Conservation (phyloP, 1,140 invertebrate genomes). For the Dufourea novaeangliae region DNA sequence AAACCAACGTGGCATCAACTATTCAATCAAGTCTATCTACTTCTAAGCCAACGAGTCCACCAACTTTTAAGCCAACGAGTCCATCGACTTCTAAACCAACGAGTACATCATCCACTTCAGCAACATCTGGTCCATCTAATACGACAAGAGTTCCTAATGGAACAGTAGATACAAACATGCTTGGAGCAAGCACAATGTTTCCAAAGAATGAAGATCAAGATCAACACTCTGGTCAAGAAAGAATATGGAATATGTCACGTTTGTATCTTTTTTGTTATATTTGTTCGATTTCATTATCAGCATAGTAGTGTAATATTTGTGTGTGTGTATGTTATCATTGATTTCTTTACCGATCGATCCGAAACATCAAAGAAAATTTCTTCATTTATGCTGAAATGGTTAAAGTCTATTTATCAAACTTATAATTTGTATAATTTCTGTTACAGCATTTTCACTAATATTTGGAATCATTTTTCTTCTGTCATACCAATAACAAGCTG, state of each 20-base stretch:
- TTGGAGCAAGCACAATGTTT: neutral
- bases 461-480: neutral
- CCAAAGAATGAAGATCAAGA: neutral
- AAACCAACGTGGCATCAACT: neutral
- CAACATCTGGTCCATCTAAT: too few relatives aligned
- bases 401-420: neutral
- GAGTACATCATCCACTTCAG: neutral
- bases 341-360: too few relatives aligned
- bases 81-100: neutral
- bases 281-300: neutral
- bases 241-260: neutral
- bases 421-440: neutral
- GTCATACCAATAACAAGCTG: neutral
- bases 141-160: neutral
- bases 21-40: neutral
- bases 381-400: neutral
- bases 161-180: neutral
- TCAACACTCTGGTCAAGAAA: constrained; percentile 27
- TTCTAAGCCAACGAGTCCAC: neutral
- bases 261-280: constrained; percentile 18
- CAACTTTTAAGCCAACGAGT: neutral
- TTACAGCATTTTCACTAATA: constrained; percentile 7
- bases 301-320: neutral
- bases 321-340: neutral
- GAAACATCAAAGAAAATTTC: neutral